Percentiles rank a stretch among this genome's conserved stretches.
phyloP scores from a whole-genome alignment of 2,113 vertebrate species.

The Origma solitaria region DNA sequence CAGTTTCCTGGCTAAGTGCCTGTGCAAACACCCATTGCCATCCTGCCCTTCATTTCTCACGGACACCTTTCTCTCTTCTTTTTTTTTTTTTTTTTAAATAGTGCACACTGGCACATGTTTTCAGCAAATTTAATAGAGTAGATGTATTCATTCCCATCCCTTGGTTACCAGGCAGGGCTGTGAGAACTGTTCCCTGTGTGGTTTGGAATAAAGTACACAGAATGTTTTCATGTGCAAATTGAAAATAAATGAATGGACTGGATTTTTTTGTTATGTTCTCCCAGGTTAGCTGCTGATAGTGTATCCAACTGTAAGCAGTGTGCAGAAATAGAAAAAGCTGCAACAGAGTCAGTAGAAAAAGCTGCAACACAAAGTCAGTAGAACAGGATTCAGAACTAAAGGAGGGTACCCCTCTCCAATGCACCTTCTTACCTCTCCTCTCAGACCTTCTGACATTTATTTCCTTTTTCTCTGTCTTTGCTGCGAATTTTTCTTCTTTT shows the following conservation, averaged over 20 bases:
- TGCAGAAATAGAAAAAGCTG: background rate
- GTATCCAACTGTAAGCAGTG: background rate
- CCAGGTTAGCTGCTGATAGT: background rate
- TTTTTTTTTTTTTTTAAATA: background rate
- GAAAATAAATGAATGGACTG: background rate
- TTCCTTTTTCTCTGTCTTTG: background rate
- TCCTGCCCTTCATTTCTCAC: constrained; percentile 37
- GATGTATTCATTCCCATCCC: background rate
- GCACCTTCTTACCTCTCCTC: background rate
- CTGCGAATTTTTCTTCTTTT: background rate
- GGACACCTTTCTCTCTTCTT: background rate
- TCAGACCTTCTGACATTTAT: background rate
- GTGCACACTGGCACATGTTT: background rate
- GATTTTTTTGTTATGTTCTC: background rate
- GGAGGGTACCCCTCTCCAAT: background rate
- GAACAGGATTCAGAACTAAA: background rate
- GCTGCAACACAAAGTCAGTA: background rate
- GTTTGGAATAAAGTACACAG: background rate
- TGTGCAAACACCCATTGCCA: constrained; percentile 51
- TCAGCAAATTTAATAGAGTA: background rate
- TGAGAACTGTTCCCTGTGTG: background rate
- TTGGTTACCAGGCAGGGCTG: background rate
- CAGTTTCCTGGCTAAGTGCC: constrained; percentile 46
- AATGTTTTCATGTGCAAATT: background rate
- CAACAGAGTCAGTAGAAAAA: background rate